phyloP scores from a whole-genome alignment of 2,113 vertebrate species.

The Puntigrus tetrazona region DNA sequence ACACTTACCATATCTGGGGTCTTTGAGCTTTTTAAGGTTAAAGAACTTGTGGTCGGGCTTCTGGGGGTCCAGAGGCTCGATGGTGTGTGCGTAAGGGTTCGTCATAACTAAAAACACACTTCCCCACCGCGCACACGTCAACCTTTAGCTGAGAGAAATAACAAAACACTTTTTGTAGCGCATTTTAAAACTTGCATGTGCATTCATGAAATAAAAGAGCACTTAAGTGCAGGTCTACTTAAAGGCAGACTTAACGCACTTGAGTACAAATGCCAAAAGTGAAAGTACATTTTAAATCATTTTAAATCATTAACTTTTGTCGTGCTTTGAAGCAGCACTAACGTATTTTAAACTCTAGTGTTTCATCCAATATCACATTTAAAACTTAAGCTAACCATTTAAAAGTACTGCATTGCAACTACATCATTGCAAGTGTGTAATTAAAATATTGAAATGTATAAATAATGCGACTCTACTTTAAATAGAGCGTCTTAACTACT shows the following conservation, averaged over 20 bases:
- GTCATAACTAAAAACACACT: slow-evolving; percentile 72
- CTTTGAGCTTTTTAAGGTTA: slow-evolving; percentile 85
- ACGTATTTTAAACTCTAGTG: background rate
- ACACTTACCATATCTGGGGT: slow-evolving; percentile 86
- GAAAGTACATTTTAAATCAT: background rate
- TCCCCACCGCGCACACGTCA: background rate
- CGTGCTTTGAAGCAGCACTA: background rate
- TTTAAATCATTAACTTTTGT: background rate
- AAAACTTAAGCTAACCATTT: too few species aligned
- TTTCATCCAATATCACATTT: too few species aligned
- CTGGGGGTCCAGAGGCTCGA: slow-evolving; percentile 82
- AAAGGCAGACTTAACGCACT: background rate
- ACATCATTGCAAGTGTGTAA: too few species aligned
- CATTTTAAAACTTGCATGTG: background rate
- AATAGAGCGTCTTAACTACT: too few species aligned
- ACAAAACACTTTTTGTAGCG: background rate
- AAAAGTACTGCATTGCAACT: too few species aligned
- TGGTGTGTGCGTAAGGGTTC: slow-evolving; percentile 82
- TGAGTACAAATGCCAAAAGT: background rate
- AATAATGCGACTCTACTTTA: too few species aligned
- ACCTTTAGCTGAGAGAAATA: background rate
- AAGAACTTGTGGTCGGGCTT: slow-evolving; percentile 84
- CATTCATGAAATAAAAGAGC: background rate
- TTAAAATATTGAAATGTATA: too few species aligned
- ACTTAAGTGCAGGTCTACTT: background rate